A percentile compares a stretch with the other conserved stretches of the same genome.
These are phyloP conservation scores for Glyphotaelius pellucidus DNA, from an alignment of 2,888 invertebrate species.

Conservation along the genomic window DNA sequence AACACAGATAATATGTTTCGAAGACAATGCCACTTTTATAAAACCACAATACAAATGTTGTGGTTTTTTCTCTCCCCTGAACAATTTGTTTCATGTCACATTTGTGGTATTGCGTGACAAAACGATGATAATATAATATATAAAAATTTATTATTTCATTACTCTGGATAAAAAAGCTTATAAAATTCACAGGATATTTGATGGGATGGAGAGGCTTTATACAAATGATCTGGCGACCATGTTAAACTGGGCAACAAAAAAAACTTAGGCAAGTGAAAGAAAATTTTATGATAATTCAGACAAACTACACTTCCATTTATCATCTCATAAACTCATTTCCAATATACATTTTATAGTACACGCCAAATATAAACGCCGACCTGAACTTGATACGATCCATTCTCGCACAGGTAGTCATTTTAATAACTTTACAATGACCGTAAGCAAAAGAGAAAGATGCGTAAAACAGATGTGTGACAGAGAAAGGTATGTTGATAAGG, in stretches of 20 bases:
- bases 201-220: background rate
- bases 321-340: background rate
- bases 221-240: background rate
- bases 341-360: background rate
- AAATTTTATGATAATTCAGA: background rate
- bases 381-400: too few species aligned
- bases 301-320: background rate
- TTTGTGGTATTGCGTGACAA: background rate
- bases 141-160: background rate
- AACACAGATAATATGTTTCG: too few species aligned
- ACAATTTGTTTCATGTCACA: too few species aligned
- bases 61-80: too few species aligned
- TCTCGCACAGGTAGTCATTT: too few species aligned
- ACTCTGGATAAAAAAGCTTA: background rate
- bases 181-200: background rate
- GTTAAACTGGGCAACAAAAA: background rate
- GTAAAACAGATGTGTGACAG: too few species aligned
- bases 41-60: too few species aligned
- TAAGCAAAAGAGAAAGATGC: too few species aligned
- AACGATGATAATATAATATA: background rate
- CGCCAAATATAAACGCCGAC: too few species aligned
- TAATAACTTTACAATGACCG: too few species aligned
- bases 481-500: too few species aligned
- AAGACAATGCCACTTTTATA: too few species aligned
- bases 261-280: background rate